Evolutionary conservation across 1,140 invertebrate species (phyloP).

Genomic region (Aphidius gifuensis): DNA sequence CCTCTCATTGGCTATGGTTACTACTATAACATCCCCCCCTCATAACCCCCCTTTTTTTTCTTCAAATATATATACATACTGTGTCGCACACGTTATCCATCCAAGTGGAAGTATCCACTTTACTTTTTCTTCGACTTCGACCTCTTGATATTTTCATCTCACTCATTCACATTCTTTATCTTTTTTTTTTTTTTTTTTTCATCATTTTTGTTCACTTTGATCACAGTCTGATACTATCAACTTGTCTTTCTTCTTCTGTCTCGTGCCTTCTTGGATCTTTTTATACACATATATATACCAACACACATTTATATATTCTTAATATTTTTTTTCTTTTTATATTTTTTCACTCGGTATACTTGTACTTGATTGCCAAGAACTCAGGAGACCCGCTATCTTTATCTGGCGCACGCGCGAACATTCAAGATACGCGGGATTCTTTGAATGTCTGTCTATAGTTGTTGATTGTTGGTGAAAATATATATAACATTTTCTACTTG

Average conservation of each 20-base stretch:
- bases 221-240: neutral
- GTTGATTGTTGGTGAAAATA: too few relatives aligned
- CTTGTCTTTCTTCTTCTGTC: neutral
- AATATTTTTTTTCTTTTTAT: slow-evolving; percentile 3
- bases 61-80: neutral
- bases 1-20: slow-evolving; percentile 48
- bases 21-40: slow-evolving; percentile 24
- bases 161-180: neutral
- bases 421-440: slow-evolving; percentile 10
- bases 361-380: neutral
- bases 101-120: slow-evolving; percentile 18
- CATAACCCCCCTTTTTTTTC: slow-evolving; percentile 10
- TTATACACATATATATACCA: too few relatives aligned
- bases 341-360: slow-evolving; percentile 2
- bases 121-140: slow-evolving; percentile 37
- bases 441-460: neutral
- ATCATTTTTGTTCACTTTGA: too few relatives aligned
- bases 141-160: slow-evolving; percentile 30
- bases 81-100: slow-evolving; percentile 16
- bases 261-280: neutral
- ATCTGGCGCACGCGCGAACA: slow-evolving; percentile 16
- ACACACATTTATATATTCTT: neutral
- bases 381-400: slow-evolving; percentile 15
- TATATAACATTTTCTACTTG: too few relatives aligned
- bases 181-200: neutral